Evolutionary conservation across 2,113 vertebrate species (phyloP).

Genomic region (Chionomys nivalis): DNA sequence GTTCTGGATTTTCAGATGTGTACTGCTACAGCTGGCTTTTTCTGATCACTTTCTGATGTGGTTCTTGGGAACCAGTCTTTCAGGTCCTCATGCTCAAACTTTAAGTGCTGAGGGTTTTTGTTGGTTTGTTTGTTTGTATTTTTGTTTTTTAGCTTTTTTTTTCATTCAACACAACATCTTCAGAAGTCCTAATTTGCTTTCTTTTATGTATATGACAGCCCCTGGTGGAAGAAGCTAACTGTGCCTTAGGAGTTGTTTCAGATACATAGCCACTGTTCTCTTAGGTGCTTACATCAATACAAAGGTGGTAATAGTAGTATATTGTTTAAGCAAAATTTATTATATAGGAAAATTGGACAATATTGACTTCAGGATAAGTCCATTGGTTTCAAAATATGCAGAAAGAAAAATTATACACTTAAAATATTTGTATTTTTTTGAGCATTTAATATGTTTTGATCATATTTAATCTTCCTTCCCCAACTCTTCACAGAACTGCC

Average conservation of each 20-base stretch:
- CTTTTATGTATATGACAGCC: background rate
- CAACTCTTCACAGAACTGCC: background rate
- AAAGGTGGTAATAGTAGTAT: background rate
- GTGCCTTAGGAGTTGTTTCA: background rate
- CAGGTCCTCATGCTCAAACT: background rate
- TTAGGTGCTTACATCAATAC: background rate
- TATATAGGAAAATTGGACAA: background rate
- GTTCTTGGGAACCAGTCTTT: no score
- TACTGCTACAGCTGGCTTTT: background rate
- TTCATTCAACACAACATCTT: no score
- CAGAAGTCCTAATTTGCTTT: no score
- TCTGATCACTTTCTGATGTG: background rate
- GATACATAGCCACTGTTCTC: background rate
- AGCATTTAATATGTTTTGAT: background rate
- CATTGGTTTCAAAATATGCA: conserved; percentile 27
- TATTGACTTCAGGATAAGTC: background rate
- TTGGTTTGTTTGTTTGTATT: no score
- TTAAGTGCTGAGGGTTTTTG: no score
- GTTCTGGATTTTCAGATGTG: background rate
- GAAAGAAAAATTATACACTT: background rate
- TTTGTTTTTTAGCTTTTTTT: no score
- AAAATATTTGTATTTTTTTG: background rate
- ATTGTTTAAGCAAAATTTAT: background rate
- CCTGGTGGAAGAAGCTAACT: background rate
- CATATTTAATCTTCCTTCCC: background rate